Evolutionary conservation across 1,140 invertebrate species (phyloP), one percentile per base, ranked within the genome.

Genomic region (Elymnias hypermnestra): DNA sequence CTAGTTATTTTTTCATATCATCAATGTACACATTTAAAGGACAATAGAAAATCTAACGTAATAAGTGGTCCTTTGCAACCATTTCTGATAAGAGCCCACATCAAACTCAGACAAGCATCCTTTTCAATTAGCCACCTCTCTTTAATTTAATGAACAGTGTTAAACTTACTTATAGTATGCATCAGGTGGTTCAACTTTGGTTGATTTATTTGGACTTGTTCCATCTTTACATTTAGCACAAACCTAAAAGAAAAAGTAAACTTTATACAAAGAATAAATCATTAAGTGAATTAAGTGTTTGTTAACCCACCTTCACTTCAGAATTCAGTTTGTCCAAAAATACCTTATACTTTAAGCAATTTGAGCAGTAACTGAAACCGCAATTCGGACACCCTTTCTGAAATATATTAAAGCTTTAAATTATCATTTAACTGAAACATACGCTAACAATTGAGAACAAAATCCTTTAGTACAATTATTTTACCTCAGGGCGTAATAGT

Each of bases 301-400:
- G n/a, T n/a, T n/a, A n/a, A n/a, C 7, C 65, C 57, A 84, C 83
- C 65, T 81, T 84, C 9, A 59, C 63, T 51, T 73, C 70, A 13
- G 67, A 48, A 48, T 85, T 85, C 1, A 73, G 25, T 62, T 84
- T 87, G 50, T 72, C 66, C 59, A 88, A 79, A 67, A 73, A 88
- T 57, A 87, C 72, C 66, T 82, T 87, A 47, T 88, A 71, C 44
- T 83, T 88, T 26, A 91, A 69, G 70, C 90, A 91, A 69, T 90
- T 91, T 51, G 83, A 87, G 62, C 90, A 91, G 58, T 89, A 91
- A 52, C 89, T 89, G 61, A 90, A 88, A 14, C 90, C 90, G 71
- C 90, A 91, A 59, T 85, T 83, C 17, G 89, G 87, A 65, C 90
- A 91, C 2, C 89, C 90, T 79, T 88, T 84, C 90, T 90, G 53